A percentile compares a stretch with the other conserved stretches of the same genome.
These are phyloP conservation scores for Pogonognathellus flavescens DNA, from an alignment of 1,140 invertebrate species.

Conservation along the genomic window DNA sequence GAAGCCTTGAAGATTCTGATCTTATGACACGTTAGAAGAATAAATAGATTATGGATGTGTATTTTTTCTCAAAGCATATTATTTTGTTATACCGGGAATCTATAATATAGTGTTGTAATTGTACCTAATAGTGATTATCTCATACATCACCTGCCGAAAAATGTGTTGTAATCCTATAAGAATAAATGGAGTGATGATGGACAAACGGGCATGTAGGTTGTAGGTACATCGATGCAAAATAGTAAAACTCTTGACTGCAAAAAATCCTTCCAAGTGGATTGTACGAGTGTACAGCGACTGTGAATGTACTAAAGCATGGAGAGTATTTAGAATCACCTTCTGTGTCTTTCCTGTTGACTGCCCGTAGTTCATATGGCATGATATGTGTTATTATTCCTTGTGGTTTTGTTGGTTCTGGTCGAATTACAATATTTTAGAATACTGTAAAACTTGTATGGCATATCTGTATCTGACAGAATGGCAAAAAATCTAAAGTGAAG, in stretches of 20 bases:
- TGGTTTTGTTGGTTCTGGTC: constrained; percentile 45
- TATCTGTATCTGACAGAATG: not conserved
- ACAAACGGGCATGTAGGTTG: too few species aligned
- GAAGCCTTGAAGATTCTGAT: too few species aligned
- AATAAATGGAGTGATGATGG: too few species aligned
- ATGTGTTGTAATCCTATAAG: too few species aligned
- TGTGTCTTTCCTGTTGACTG: constrained; percentile 40
- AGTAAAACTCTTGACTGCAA: not conserved
- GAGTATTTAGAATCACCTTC: constrained; percentile 10
- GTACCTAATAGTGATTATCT: too few species aligned
- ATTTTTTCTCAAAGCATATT: too few species aligned
- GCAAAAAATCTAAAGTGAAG: constrained; percentile 12
- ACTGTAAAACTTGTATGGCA: constrained; percentile 6
- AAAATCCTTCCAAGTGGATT: not conserved
- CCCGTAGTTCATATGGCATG: constrained; percentile 46
- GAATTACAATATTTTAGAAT: constrained; percentile 39
- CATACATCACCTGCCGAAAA: too few species aligned
- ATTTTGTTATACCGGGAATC: too few species aligned
- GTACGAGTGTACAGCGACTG: not conserved
- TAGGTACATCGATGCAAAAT: too few species aligned
- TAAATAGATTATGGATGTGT: too few species aligned
- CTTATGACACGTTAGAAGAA: too few species aligned
- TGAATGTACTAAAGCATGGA: not conserved
- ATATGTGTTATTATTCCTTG: constrained; percentile 49
- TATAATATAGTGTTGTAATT: too few species aligned